phyloP scores from a whole-genome alignment of 1,140 invertebrate species.

The Drosophila lacertosa region DNA sequence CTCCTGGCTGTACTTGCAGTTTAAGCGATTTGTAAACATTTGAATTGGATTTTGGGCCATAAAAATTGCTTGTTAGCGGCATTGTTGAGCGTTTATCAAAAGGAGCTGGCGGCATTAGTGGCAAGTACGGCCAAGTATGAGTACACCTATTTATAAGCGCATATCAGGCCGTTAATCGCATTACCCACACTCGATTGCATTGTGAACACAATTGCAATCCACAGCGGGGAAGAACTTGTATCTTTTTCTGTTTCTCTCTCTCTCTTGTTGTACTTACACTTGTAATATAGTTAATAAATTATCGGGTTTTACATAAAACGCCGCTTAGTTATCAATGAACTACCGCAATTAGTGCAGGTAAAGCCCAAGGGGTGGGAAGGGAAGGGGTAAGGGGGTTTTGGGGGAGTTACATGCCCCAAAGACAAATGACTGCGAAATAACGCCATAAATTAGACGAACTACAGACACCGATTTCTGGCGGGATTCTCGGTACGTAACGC shows the following conservation, averaged over 20 bases:
- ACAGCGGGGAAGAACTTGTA: conserved; percentile 1
- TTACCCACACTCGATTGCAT: conserved; percentile 67
- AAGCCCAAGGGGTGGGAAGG: not conserved
- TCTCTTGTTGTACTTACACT: conserved; percentile 45
- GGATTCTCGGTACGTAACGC: conserved; percentile 30
- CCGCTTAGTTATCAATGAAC: conserved; percentile 74
- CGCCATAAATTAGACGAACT: conserved; percentile 56
- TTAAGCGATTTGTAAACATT: conserved; percentile 83
- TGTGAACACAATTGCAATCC: conserved; percentile 27
- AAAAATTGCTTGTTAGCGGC: conserved; percentile 76
- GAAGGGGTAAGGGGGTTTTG: not conserved
- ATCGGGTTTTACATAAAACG: conserved; percentile 72
- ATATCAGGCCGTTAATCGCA: conserved; percentile 66
- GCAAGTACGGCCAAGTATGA: conserved; percentile 36
- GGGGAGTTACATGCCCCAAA: conserved; percentile 12
- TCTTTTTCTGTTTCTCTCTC: not conserved
- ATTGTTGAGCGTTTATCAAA: conserved; percentile 66
- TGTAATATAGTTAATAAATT: conserved; percentile 81
- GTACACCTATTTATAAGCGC: conserved; percentile 67
- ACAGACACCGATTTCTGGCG: conserved; percentile 22
- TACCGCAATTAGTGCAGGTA: conserved; percentile 56
- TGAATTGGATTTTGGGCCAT: conserved; percentile 81
- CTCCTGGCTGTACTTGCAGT: conserved; percentile 36
- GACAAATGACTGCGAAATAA: conserved; percentile 68
- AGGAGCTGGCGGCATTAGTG: conserved; percentile 64